Evolutionary conservation across 2,888 invertebrate genomes (phyloP).

Genomic region (Erebia aethiops): DNA sequence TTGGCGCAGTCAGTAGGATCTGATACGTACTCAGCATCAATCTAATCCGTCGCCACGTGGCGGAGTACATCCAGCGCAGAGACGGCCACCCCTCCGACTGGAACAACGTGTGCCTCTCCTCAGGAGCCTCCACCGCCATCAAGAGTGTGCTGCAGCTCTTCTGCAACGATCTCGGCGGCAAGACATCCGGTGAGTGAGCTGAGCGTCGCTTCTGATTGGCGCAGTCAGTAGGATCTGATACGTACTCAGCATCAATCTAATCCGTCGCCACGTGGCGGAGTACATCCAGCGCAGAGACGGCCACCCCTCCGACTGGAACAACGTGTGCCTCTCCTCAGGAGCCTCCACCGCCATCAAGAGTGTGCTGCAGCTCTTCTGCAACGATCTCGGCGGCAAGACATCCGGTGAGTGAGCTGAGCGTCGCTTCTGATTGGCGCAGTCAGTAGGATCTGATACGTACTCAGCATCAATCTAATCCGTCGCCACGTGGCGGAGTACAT

Average conservation of each 20-base stretch:
- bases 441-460: no score
- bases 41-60: constrained; percentile 59
- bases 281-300: constrained; percentile 95
- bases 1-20: not conserved
- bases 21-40: no score
- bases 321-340: constrained; percentile 93
- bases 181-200: constrained; percentile 74
- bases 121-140: constrained; percentile 96
- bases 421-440: not conserved
- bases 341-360: constrained; percentile 98
- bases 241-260: no score
- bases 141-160: constrained; percentile 91
- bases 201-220: not conserved
- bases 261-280: constrained; percentile 79
- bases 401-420: constrained; percentile 63
- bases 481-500: constrained; percentile 89
- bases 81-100: constrained; percentile 90
- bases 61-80: constrained; percentile 92
- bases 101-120: constrained; percentile 91
- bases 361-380: constrained; percentile 87
- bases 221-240: no score
- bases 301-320: constrained; percentile 87
- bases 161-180: constrained; percentile 80
- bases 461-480: no score
- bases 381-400: constrained; percentile 78